Percentiles rank a stretch among this genome's conserved stretches.
Evolutionary conservation across 2,888 invertebrate genomes (phyloP).

Genomic region (Drosophila rellima): DNA sequence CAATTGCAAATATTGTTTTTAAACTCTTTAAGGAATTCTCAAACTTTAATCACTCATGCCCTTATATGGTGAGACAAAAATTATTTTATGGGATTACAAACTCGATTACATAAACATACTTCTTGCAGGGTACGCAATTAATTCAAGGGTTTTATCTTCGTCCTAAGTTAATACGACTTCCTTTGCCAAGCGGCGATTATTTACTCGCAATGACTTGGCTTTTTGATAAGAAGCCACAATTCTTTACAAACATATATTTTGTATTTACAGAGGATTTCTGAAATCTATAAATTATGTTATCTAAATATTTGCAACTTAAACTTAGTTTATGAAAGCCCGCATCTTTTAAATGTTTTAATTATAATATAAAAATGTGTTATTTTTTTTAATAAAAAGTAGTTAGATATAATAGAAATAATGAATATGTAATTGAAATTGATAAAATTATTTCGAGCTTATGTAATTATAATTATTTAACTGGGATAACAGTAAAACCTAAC

Average conservation of each 20-base stretch:
- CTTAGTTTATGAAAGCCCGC: no score
- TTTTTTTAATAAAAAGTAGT: no score
- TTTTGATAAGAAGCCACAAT: constrained; percentile 13
- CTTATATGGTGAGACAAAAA: constrained; percentile 29
- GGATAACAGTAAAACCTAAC: no score
- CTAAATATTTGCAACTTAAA: no score
- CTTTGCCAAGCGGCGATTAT: constrained; percentile 41
- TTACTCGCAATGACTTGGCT: constrained; percentile 21
- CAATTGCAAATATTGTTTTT: constrained; percentile 9
- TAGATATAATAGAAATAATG: no score
- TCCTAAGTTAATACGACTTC: constrained; percentile 15
- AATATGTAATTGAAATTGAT: no score
- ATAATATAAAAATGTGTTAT: no score
- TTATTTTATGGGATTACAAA: no score
- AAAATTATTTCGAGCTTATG: no score
- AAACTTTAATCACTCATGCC: constrained; percentile 39
- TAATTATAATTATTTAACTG: no score
- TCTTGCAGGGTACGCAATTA: constrained; percentile 12
- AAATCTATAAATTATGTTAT: not conserved
- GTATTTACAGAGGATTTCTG: constrained; percentile 18
- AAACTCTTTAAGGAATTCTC: constrained; percentile 10
- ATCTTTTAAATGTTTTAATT: no score
- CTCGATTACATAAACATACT: not conserved
- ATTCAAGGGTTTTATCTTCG: constrained; percentile 27
- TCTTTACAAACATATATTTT: constrained; percentile 25